Base-by-base conservation (phyloP, 1,140 invertebrate species). In the Drosophila pseudoananassae region DNA sequence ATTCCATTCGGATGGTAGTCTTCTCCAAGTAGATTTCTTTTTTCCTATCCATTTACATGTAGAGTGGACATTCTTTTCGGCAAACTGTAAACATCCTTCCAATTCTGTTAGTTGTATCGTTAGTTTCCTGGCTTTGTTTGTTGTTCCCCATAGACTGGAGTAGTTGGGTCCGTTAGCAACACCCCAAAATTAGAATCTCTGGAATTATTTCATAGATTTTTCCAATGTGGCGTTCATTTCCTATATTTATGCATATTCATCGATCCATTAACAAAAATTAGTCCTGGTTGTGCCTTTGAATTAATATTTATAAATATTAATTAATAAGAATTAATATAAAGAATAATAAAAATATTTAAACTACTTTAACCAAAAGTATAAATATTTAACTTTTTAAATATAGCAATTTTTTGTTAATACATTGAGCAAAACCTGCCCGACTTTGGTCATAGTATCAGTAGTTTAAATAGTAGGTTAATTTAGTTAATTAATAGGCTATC, bases 161-260 rank as follows among this genome's bases (percentile, higher is more conserved):
- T 36, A 12, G 12, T 36, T 36, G 3, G 33, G 10, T 40, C 15
- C 33, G 17, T 25, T 31, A 20, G 43, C 17, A 33, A 31, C 33
- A 27, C 9, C 4, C 56, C 57, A 63, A 9, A 14, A 64, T 17
- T 29, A 59, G 29, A n/a, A 7, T 54, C 20, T 54, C 20, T 12
- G 40, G 27, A 15, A 27, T 15, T 64, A 55, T 27, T 50, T 58
- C 43, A 53, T 27, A 33, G 53, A 10, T 52, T 31, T 59, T 33
- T 29, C 15, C 33, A 33, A 15, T 31, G 61, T 25, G 43, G 15
- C 63, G 46, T 61, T 51, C 36, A 58, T 82, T 83, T 57, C 56
- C 45, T 73, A 57, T 64, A 78, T 55, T 65, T 78, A 78, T 75
- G 80, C 70, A 78, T 83, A 83, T 83, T 75, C 73, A 70, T 63